Evolutionary conservation across 2,113 vertebrate genomes (phyloP).

Genomic region (Coptodon bakossiorum): DNA sequence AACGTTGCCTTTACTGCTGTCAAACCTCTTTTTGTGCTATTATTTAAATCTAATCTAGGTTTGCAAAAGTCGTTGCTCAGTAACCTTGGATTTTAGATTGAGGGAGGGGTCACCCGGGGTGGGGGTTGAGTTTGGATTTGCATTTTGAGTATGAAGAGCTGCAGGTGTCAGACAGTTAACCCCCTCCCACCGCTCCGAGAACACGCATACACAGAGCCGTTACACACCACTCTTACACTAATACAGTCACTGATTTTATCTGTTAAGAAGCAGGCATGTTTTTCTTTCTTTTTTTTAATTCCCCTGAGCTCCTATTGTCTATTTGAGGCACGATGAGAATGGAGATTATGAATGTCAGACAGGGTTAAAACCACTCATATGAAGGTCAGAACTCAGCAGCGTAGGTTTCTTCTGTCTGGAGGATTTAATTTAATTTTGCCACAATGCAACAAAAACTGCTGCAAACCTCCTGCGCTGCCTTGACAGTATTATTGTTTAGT

Average conservation of each 20-base stretch:
- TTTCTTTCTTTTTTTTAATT: slow-evolving; percentile 18
- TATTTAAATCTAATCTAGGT: slow-evolving; percentile 49
- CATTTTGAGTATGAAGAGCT: slow-evolving; percentile 67
- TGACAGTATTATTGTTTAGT: neutral
- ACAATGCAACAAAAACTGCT: neutral
- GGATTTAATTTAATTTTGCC: neutral
- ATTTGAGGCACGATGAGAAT: slow-evolving; percentile 31
- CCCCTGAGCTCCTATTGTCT: slow-evolving; percentile 22
- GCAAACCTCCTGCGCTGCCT: neutral
- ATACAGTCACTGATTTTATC: slow-evolving; percentile 56
- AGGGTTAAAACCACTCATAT: slow-evolving; percentile 54
- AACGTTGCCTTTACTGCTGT: neutral
- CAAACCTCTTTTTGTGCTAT: neutral
- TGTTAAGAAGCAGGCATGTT: slow-evolving; percentile 19
- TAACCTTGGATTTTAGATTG: slow-evolving; percentile 45
- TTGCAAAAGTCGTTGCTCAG: slow-evolving; percentile 48
- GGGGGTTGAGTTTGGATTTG: slow-evolving; percentile 51
- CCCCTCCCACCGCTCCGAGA: neutral
- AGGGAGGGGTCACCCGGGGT: slow-evolving; percentile 34
- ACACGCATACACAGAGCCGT: slow-evolving; percentile 25
- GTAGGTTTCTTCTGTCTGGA: slow-evolving; percentile 5
- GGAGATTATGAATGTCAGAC: slow-evolving; percentile 55
- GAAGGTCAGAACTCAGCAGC: slow-evolving; percentile 36
- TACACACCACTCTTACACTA: slow-evolving; percentile 9
- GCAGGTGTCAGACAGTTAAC: slow-evolving; percentile 67